Percentiles rank a stretch among this genome's conserved stretches.
These are phyloP conservation scores for Spinibarbus caldwelli DNA, from an alignment of 2,797 vertebrate species.

Conservation along the genomic window DNA sequence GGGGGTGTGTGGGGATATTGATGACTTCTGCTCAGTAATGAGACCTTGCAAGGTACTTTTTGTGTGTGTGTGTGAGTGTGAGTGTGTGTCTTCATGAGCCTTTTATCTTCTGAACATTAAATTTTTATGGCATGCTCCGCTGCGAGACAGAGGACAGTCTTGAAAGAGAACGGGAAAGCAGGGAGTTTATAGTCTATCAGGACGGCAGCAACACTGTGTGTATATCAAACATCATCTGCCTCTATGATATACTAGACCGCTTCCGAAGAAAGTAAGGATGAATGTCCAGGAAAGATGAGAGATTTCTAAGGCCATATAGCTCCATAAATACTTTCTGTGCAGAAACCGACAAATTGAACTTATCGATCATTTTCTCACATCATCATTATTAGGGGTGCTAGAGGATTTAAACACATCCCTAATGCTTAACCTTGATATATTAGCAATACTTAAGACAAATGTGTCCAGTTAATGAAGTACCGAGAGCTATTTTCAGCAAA, in stretches of 20 bases:
- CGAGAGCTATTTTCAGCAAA: neutral
- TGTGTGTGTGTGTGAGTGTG: neutral
- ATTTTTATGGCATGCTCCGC: constrained; percentile 50
- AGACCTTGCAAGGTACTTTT: constrained; percentile 15
- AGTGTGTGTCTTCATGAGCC: constrained; percentile 16
- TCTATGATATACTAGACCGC: constrained; percentile 44
- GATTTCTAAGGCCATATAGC: constrained; percentile 28
- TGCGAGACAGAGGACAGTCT: constrained; percentile 38
- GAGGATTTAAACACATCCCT: constrained; percentile 12
- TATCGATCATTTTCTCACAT: neutral
- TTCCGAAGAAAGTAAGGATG: constrained; percentile 25
- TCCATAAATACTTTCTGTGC: constrained; percentile 22
- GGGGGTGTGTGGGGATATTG: constrained; percentile 1
- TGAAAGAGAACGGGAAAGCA: constrained; percentile 46
- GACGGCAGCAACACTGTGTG: constrained; percentile 52
- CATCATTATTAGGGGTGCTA: neutral
- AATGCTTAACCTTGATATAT: neutral
- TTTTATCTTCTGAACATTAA: constrained; percentile 52
- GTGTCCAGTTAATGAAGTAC: neutral
- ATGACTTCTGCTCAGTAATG: constrained; percentile 33
- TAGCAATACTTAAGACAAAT: neutral
- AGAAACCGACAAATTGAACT: constrained; percentile 8
- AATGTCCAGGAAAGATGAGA: constrained; percentile 40
- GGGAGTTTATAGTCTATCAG: constrained; percentile 58
- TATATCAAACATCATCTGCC: constrained; percentile 66